Conservation (phyloP, 2,888 invertebrate genomes). For the Seladonia tumulorum region DNA sequence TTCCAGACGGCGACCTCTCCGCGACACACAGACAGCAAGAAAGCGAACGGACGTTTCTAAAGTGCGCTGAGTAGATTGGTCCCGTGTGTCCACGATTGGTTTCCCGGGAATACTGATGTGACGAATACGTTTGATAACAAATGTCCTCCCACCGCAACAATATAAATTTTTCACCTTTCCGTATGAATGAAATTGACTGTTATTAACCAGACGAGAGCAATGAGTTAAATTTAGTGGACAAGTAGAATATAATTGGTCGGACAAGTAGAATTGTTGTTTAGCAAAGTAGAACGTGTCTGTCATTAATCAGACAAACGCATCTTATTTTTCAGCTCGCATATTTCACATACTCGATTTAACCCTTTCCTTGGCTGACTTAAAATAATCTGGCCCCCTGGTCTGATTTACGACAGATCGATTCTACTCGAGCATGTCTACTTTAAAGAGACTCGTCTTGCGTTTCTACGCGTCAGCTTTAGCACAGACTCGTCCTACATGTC, state of each 20-base stretch:
- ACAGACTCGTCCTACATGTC: not conserved
- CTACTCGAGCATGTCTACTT: not conserved
- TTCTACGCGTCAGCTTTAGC: not conserved
- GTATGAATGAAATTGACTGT: too few relatives aligned
- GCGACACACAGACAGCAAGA: not conserved
- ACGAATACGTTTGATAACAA: not conserved
- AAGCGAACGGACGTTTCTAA: not conserved
- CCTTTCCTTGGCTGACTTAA: too few relatives aligned
- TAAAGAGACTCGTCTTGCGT: not conserved
- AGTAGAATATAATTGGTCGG: not conserved
- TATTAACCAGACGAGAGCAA: too few relatives aligned
- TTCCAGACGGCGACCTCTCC: constrained; percentile 17
- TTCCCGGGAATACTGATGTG: not conserved
- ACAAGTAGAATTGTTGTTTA: not conserved
- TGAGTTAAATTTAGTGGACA: not conserved
- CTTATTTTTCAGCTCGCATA: too few relatives aligned
- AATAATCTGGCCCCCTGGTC: not conserved
- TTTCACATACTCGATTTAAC: too few relatives aligned
- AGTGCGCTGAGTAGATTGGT: not conserved
- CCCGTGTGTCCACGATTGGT: not conserved
- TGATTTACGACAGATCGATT: not conserved
- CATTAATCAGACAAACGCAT: not conserved
- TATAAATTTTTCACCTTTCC: not conserved
- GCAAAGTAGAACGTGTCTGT: not conserved
- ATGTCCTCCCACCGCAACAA: too few relatives aligned